These are phyloP conservation scores for Phrynocephalus guinanensis DNA, from an alignment of 2,797 vertebrate genomes.

Conservation along the genomic window DNA sequence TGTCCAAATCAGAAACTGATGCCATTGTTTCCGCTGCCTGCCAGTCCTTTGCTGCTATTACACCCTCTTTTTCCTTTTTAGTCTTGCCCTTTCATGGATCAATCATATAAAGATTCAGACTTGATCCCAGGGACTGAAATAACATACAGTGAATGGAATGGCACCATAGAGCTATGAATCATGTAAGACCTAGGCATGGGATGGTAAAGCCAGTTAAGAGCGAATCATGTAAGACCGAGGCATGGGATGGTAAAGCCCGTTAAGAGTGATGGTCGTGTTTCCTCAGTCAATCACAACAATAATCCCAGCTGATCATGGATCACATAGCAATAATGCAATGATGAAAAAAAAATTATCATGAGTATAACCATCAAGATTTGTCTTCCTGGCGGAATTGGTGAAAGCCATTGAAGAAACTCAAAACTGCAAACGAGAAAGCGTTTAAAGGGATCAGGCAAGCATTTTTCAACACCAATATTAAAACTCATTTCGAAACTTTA, in stretches of 20 bases:
- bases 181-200: slow-evolving; percentile 10
- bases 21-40: neutral
- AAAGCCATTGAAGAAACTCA: neutral
- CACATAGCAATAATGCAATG: neutral
- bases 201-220: neutral
- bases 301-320: neutral
- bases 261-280: neutral
- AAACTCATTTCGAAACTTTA: neutral
- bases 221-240: slow-evolving; percentile 4
- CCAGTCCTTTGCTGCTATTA: neutral
- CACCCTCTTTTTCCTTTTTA: slow-evolving; percentile 14
- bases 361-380: neutral
- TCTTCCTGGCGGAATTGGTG: neutral
- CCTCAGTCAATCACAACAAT: neutral
- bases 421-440: no score
- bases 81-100: neutral
- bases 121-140: slow-evolving; percentile 4
- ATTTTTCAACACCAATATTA: neutral
- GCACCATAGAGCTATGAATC: neutral
- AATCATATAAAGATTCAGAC: neutral
- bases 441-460: neutral
- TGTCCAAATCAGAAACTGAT: neutral
- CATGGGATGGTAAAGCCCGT: neutral
- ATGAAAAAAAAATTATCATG: neutral
- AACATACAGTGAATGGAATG: slow-evolving; percentile 8